Conservation (phyloP, 2,797 vertebrate genomes). For the Eulemur coronatus region DNA sequence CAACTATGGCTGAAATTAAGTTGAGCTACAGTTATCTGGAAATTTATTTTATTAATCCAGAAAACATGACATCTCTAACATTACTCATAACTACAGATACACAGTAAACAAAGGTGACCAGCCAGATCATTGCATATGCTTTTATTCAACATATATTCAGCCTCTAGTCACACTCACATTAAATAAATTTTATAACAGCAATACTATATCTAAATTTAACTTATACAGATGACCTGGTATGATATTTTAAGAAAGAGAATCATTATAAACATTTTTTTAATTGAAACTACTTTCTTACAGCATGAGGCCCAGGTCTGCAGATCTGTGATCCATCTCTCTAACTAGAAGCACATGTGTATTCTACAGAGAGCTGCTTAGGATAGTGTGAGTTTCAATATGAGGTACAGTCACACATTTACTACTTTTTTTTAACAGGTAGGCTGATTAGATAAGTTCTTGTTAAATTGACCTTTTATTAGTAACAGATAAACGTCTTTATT, state of each 20-base stretch:
- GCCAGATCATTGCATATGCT: neutral
- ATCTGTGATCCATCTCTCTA: neutral
- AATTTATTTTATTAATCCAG: constrained; percentile 19
- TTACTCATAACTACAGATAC: neutral
- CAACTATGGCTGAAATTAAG: neutral
- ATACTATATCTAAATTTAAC: neutral
- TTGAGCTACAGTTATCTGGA: neutral
- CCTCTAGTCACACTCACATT: neutral
- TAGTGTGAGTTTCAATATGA: neutral
- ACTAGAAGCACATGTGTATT: neutral
- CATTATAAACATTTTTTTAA: neutral
- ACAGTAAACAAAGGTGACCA: neutral
- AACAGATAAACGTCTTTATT: constrained; percentile 26
- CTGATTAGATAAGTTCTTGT: neutral
- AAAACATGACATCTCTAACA: neutral
- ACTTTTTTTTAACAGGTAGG: neutral
- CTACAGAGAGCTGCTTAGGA: neutral
- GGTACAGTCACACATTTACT: neutral
- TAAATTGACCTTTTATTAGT: neutral
- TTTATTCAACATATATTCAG: neutral
- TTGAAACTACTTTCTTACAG: neutral
- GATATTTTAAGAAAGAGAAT: neutral
- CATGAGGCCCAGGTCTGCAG: neutral
- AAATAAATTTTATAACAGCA: neutral
- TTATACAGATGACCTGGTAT: neutral